A percentile compares a stretch with the other conserved stretches of the same genome.
Evolutionary conservation across 2,888 invertebrate species (phyloP).

Genomic region (Cataglyphis cursor): DNA sequence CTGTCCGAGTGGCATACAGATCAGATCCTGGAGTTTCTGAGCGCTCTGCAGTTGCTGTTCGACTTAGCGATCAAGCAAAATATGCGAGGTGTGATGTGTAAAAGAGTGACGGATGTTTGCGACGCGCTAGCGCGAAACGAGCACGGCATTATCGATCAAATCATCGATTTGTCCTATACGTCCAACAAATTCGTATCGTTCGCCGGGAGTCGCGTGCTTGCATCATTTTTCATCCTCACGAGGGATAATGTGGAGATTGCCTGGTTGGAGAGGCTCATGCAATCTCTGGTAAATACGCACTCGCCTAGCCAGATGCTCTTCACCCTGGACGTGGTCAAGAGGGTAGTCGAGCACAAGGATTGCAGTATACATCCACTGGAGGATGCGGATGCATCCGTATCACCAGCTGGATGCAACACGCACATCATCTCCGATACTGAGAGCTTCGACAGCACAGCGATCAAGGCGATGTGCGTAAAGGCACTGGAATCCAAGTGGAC

Average conservation of each 20-base stretch:
- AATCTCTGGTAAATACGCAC: slow-evolving; percentile 89
- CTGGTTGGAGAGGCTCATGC: slow-evolving; percentile 93
- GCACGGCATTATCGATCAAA: slow-evolving; percentile 94
- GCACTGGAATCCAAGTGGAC: slow-evolving; percentile 95
- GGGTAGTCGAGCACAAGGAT: slow-evolving; percentile 96
- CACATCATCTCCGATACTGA: slow-evolving; percentile 89
- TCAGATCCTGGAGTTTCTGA: slow-evolving; percentile 92
- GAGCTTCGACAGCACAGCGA: slow-evolving; percentile 94
- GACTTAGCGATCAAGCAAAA: slow-evolving; percentile 95
- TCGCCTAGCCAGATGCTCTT: slow-evolving; percentile 92
- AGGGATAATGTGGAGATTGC: slow-evolving; percentile 93
- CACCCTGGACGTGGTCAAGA: slow-evolving; percentile 94
- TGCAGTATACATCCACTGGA: slow-evolving; percentile 92
- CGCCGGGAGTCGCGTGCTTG: slow-evolving; percentile 92
- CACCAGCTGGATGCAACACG: slow-evolving; percentile 88
- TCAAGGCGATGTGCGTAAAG: slow-evolving; percentile 95
- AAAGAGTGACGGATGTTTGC: slow-evolving; percentile 93
- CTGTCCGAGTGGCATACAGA: slow-evolving; percentile 90
- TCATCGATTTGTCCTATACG: slow-evolving; percentile 93
- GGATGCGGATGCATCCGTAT: slow-evolving; percentile 87
- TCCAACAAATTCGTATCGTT: slow-evolving; percentile 94
- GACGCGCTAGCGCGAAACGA: slow-evolving; percentile 93
- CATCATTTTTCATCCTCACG: slow-evolving; percentile 94
- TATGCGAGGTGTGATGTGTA: slow-evolving; percentile 93
- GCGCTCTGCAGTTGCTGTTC: slow-evolving; percentile 94